Evolutionary conservation across 2,888 invertebrate genomes (phyloP).

Genomic region (Drosophila kokeensis): DNA sequence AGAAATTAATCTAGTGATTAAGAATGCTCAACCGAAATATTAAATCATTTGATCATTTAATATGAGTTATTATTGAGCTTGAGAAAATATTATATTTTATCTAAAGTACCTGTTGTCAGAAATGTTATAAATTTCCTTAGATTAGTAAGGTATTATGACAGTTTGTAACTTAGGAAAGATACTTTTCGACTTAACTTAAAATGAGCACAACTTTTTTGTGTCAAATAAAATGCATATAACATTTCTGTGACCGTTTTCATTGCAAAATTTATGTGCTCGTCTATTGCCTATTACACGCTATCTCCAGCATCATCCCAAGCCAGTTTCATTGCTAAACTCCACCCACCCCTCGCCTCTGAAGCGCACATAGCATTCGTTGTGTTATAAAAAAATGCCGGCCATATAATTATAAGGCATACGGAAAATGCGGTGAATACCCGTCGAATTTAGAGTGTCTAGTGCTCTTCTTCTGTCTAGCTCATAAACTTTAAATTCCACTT

Average conservation of each 20-base stretch:
- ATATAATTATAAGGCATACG: slow-evolving; percentile 68
- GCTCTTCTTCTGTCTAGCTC: slow-evolving; percentile 58
- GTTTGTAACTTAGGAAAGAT: not conserved
- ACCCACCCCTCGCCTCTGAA: slow-evolving; percentile 5
- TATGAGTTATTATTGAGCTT: not conserved
- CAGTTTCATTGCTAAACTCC: slow-evolving; percentile 8
- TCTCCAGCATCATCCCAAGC: slow-evolving; percentile 34
- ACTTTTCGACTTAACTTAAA: not conserved
- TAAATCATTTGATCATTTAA: not conserved
- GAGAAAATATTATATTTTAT: not conserved
- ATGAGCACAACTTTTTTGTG: slow-evolving; percentile 8
- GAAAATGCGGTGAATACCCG: slow-evolving; percentile 41
- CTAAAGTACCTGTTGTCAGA: not conserved
- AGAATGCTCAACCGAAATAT: not conserved
- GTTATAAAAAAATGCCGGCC: slow-evolving; percentile 59
- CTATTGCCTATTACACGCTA: slow-evolving; percentile 61
- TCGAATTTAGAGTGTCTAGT: slow-evolving; percentile 10
- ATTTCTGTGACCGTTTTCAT: slow-evolving; percentile 31
- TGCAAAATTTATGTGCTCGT: slow-evolving; percentile 45
- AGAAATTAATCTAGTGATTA: slow-evolving; percentile 5
- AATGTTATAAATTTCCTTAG: not conserved
- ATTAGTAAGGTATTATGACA: not conserved
- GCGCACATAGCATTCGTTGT: slow-evolving; percentile 50
- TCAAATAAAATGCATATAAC: slow-evolving; percentile 19
- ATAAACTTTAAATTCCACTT: slow-evolving; percentile 74